phyloP scores from a whole-genome alignment of 2,113 vertebrate species.

The Aptenodytes forsteri region DNA sequence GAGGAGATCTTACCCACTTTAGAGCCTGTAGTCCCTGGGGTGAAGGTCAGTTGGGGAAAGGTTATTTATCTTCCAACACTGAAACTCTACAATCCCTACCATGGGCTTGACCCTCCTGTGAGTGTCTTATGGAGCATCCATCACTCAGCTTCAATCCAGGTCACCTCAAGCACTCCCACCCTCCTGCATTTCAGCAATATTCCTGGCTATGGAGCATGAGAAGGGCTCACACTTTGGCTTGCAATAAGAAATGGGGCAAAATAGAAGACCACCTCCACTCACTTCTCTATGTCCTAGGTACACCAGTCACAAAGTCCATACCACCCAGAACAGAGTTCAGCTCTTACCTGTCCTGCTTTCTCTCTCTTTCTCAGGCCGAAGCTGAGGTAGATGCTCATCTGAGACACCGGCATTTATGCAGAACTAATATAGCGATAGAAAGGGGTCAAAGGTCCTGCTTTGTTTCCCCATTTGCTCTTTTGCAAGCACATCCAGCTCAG shows the following conservation, averaged over 20 bases:
- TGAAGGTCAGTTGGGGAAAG: not conserved
- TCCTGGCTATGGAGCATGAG: not conserved
- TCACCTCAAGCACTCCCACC: not conserved
- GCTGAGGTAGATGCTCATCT: constrained; percentile 24
- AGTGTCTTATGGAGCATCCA: not conserved
- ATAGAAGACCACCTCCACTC: not conserved
- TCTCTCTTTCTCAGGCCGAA: not conserved
- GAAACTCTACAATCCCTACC: not conserved
- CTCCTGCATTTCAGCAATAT: not conserved
- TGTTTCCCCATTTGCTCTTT: constrained; percentile 55
- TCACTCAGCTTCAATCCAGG: not conserved
- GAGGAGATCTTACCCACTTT: not conserved
- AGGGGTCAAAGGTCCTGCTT: constrained; percentile 47
- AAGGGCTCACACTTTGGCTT: not conserved
- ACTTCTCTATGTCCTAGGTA: not conserved
- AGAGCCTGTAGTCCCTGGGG: not conserved
- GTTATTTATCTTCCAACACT: not conserved
- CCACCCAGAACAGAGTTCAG: not conserved
- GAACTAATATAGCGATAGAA: constrained; percentile 18
- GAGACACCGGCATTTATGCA: not conserved
- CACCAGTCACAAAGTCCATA: not conserved
- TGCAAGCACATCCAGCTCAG: constrained; percentile 25
- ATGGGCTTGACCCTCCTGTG: not conserved
- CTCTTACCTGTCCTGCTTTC: constrained; percentile 50
- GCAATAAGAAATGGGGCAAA: not conserved